phyloP scores from a whole-genome alignment of 2,888 invertebrate species.

The Eupeodes latifasciatus region DNA sequence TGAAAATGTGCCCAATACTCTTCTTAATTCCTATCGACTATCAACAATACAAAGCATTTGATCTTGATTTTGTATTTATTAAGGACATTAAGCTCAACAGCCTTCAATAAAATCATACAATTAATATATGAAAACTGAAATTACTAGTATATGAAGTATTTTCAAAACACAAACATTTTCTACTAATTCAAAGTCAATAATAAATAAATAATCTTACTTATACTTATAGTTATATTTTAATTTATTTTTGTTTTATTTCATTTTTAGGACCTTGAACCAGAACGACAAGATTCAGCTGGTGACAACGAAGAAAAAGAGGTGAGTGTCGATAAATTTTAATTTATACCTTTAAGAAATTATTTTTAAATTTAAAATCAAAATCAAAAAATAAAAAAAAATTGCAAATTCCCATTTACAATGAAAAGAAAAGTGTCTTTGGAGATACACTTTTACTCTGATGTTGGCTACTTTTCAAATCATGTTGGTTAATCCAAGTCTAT shows the following conservation, averaged over 20 bases:
- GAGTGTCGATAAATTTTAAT: conserved; percentile 79
- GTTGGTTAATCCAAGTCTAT: conserved; percentile 35
- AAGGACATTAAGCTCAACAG: no score
- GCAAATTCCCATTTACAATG: conserved; percentile 65
- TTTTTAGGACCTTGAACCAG: conserved; percentile 89
- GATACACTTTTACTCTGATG: conserved; percentile 6
- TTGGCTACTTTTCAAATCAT: conserved; percentile 58
- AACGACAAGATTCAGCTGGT: conserved; percentile 86
- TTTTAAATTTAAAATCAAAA: conserved; percentile 15
- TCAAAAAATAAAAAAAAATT: conserved; percentile 20
- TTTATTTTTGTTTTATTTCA: conserved; percentile 76
- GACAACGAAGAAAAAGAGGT: conserved; percentile 86
- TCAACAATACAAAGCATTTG: no score
- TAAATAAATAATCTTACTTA: not conserved
- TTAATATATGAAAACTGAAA: not conserved
- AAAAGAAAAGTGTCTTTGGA: conserved; percentile 27
- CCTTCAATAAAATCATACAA: not conserved
- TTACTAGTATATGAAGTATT: not conserved
- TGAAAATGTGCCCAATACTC: no score
- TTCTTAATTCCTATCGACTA: no score
- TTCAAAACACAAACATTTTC: not conserved
- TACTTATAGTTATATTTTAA: not conserved
- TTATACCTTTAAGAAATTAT: conserved; percentile 44
- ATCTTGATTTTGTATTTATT: no score
- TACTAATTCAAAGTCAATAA: conserved; percentile 23